phyloP scores from a whole-genome alignment of 2,888 invertebrate species.

The Tetragonula carbonaria region DNA sequence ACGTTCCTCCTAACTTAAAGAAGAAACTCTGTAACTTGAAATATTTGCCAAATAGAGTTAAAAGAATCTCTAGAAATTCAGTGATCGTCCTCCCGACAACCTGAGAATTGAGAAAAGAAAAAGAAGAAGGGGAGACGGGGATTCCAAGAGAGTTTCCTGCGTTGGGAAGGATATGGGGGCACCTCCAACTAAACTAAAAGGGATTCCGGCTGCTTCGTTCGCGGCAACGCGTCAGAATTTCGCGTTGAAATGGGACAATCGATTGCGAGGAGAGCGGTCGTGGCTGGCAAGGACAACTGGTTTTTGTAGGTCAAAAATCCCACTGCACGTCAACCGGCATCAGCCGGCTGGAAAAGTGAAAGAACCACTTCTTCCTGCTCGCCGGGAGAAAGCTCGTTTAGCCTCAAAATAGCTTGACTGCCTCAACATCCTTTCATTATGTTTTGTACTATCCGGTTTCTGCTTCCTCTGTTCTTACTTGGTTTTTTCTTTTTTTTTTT shows the following conservation, averaged over 20 bases:
- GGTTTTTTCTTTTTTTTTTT: neutral
- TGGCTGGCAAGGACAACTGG: conserved; percentile 51
- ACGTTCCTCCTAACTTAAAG: neutral
- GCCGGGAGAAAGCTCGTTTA: neutral
- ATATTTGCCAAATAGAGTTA: no score
- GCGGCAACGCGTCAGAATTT: conserved; percentile 28
- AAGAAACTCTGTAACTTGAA: no score
- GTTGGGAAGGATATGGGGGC: neutral
- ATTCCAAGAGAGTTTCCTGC: conserved; percentile 1
- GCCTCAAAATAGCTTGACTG: conserved; percentile 2
- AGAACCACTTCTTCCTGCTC: conserved; percentile 2
- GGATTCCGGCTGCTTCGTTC: conserved; percentile 15
- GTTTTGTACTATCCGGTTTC: neutral
- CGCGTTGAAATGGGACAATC: conserved; percentile 69
- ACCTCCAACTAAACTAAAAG: neutral
- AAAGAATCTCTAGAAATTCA: no score
- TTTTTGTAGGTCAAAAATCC: conserved; percentile 51
- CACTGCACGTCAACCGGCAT: conserved; percentile 7
- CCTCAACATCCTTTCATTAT: neutral
- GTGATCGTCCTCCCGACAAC: no score
- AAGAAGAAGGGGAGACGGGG: neutral
- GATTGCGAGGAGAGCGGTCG: conserved; percentile 46
- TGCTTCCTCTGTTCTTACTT: neutral
- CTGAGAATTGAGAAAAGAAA: no score
- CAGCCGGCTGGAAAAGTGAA: conserved; percentile 14